Evolutionary conservation across 2,113 vertebrate genomes (phyloP).

Genomic region (Pygoscelis adeliae): DNA sequence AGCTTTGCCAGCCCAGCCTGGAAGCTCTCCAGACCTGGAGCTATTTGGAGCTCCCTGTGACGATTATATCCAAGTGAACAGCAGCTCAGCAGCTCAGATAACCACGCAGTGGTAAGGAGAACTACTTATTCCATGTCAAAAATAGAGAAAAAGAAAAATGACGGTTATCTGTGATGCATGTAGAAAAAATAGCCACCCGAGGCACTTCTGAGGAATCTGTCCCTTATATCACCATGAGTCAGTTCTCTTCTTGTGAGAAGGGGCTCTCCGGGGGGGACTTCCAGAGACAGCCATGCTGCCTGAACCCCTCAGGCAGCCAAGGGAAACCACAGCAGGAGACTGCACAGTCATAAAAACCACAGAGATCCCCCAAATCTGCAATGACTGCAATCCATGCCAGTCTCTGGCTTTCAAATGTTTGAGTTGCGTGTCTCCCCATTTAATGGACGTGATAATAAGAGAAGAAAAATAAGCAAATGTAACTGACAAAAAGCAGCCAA

Average conservation of each 20-base stretch:
- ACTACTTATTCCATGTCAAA: background rate
- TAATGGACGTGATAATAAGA: background rate
- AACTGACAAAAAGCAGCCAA: background rate
- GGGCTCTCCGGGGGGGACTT: background rate
- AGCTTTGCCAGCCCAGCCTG: background rate
- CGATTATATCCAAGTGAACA: background rate
- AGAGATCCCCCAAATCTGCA: background rate
- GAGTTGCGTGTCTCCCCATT: background rate
- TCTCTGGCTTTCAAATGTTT: background rate
- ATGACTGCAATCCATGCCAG: background rate
- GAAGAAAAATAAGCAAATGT: background rate
- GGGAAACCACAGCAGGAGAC: background rate
- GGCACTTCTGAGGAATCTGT: background rate
- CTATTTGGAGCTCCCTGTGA: background rate
- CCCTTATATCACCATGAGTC: background rate
- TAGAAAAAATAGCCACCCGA: fast-evolving
- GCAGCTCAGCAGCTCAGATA: background rate
- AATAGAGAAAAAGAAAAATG: background rate
- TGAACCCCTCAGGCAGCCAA: background rate
- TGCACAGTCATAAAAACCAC: background rate
- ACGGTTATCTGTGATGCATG: background rate
- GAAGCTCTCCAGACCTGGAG: background rate
- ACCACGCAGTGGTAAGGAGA: background rate
- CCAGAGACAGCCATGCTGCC: background rate
- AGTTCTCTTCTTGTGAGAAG: background rate